These are phyloP conservation scores for Salvelinus sp. DNA, from an alignment of 2,113 vertebrate genomes.

Conservation along the genomic window DNA sequence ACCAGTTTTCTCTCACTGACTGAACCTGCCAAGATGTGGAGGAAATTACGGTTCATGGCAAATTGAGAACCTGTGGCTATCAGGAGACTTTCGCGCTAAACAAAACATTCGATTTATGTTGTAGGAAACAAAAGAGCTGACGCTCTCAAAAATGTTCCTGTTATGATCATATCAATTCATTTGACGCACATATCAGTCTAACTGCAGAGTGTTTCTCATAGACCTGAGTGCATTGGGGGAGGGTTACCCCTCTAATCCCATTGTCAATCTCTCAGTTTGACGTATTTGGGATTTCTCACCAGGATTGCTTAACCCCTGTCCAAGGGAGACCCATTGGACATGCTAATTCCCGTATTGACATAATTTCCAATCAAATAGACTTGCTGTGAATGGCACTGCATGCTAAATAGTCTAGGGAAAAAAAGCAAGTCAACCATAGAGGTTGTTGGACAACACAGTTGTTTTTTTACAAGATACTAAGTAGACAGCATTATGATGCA, in stretches of 20 bases:
- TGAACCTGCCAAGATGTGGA: not conserved
- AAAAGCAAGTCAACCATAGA: too few species aligned
- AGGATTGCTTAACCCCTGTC: conserved; percentile 35
- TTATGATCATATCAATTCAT: conserved; percentile 18
- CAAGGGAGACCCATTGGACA: conserved; percentile 26
- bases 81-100: not conserved
- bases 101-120: conserved; percentile 10
- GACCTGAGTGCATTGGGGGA: conserved; percentile 15
- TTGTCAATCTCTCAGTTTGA: conserved; percentile 48
- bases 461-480: too few species aligned
- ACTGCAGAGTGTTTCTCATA: conserved; percentile 25
- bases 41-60: not conserved
- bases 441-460: too few species aligned
- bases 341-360: conserved; percentile 65
- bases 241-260: conserved; percentile 52
- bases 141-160: conserved; percentile 19
- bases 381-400: conserved; percentile 31
- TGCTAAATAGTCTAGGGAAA: conserved; percentile 14
- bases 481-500: too few species aligned
- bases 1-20: not conserved
- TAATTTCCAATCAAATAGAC: conserved; percentile 52
- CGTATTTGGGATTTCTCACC: too few species aligned
- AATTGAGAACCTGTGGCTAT: not conserved
- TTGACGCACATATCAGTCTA: conserved; percentile 43
- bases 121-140: conserved; percentile 11